Base-by-base conservation (phyloP, 2,888 invertebrate species). In the Nephrotoma guestfalica region DNA sequence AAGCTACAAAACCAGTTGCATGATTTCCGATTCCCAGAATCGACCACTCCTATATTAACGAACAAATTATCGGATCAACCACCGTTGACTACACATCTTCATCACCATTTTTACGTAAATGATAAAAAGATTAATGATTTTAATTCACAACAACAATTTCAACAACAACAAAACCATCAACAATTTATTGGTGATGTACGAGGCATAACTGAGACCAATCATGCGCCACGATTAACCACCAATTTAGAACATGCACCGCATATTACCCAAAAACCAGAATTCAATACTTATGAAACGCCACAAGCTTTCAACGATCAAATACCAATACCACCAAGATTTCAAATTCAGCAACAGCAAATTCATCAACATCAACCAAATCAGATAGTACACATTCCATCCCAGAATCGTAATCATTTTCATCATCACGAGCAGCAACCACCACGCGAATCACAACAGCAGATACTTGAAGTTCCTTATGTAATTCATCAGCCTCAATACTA, bases 101-200 rank as follows among this genome's bases (percentile, higher is more conserved):
- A 92, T 88, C 92, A 92, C 88, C 92, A 92, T 87, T 92, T 90
- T 87, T 92, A 91, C 88, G 90, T 91, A 89, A 88, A 88, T 11
- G 88, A 88, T 41, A 87, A 88, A 57, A 88, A 88, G 45, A 41
- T 87, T 7, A 86, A 86, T 51, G 45, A 86, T 2, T 71, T 71
- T 30, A 71, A 9, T 71, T 30, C 71, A 71, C 71, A 71, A 71
- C 51, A 43, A 4, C 43, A 51, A 51, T 30, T 30, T 71, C 71
- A 71, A 9, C 15, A 51, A 0, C 71, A 71, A 9, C 71, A 71
- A 30, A 18, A 71, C 2, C 30, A 51, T 6, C 6, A 30, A 40
- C 30, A 51, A 7, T 47, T 47, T 51, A 41, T 47, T 6, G 51
- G 51, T 51, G 51, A 86, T 51, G 11, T 7, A 0, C 86, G 51